Evolutionary conservation across 2,113 vertebrate genomes (phyloP).

Genomic region (Sebastes schlegelii): DNA sequence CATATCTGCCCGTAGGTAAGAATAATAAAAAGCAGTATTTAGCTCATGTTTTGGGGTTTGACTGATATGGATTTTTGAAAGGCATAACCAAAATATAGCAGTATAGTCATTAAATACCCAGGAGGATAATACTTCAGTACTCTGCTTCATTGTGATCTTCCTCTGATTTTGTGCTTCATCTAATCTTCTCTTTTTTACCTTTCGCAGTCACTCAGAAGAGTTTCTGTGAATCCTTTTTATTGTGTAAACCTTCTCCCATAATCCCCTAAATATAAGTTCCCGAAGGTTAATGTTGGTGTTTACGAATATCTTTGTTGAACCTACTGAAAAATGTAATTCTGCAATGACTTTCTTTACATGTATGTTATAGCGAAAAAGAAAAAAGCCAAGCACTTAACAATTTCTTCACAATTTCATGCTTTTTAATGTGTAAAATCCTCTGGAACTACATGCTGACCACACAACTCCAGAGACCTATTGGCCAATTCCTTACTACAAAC

Average conservation of each 20-base stretch:
- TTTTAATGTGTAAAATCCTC: not conserved
- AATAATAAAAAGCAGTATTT: slow-evolving; percentile 16
- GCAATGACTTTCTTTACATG: not conserved
- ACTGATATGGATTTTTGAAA: slow-evolving; percentile 24
- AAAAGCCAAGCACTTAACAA: not conserved
- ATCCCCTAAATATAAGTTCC: not conserved
- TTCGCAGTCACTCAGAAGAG: not conserved
- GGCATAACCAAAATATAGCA: slow-evolving; percentile 21
- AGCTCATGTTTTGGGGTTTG: slow-evolving; percentile 20
- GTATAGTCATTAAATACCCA: slow-evolving; percentile 22
- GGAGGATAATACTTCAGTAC: not conserved
- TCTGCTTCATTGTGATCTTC: not conserved
- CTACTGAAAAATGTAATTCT: not conserved
- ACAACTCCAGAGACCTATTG: not conserved
- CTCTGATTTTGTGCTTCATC: not conserved
- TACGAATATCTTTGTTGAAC: not conserved
- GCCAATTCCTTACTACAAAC: not conserved
- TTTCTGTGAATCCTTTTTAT: not conserved
- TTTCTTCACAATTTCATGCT: not conserved
- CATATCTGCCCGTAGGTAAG: slow-evolving; percentile 2
- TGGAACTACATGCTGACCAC: not conserved
- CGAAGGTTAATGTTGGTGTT: not conserved
- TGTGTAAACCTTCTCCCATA: not conserved
- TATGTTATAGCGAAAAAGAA: not conserved
- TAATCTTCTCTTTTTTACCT: not conserved